These are phyloP conservation scores for Brachionus sp. DNA, from an alignment of 1,140 invertebrate species.

Conservation along the genomic window DNA sequence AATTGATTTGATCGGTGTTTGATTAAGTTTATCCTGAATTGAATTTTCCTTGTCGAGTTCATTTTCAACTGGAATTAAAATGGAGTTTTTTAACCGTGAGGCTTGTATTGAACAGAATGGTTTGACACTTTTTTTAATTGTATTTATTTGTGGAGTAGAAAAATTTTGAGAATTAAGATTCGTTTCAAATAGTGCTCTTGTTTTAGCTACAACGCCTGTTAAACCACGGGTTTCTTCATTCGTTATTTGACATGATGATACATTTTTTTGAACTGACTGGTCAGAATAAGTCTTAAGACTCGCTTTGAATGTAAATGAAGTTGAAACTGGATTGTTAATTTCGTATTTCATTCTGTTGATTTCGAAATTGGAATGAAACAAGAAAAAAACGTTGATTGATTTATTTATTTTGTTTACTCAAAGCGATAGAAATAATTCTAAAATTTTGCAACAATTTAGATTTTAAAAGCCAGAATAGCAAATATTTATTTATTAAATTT, in stretches of 20 bases:
- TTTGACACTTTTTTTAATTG: neutral
- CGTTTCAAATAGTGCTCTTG: constrained; percentile 15
- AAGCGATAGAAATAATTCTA: neutral
- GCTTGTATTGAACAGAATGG: neutral
- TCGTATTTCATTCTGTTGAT: constrained; percentile 5
- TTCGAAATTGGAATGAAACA: neutral
- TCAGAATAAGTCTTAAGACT: neutral
- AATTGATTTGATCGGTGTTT: neutral
- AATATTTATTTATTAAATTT: constrained; percentile 39
- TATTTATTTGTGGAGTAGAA: neutral
- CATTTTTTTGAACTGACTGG: neutral
- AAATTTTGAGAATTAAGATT: neutral
- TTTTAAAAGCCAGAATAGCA: constrained; percentile 3
- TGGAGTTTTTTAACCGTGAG: neutral
- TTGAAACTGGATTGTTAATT: neutral
- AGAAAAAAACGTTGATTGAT: constrained; percentile 34
- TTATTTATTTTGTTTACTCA: neutral
- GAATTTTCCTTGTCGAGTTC: constrained; percentile 8
- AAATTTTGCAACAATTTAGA: constrained; percentile 13
- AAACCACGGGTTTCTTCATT: constrained; percentile 30
- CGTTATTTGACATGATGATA: neutral
- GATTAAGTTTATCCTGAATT: neutral
- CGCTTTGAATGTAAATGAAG: neutral
- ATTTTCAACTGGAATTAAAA: neutral
- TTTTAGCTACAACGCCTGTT: constrained; percentile 30